phyloP scores from a whole-genome alignment of 1,140 invertebrate species.

The Trachymyrmex septentrionalis region DNA sequence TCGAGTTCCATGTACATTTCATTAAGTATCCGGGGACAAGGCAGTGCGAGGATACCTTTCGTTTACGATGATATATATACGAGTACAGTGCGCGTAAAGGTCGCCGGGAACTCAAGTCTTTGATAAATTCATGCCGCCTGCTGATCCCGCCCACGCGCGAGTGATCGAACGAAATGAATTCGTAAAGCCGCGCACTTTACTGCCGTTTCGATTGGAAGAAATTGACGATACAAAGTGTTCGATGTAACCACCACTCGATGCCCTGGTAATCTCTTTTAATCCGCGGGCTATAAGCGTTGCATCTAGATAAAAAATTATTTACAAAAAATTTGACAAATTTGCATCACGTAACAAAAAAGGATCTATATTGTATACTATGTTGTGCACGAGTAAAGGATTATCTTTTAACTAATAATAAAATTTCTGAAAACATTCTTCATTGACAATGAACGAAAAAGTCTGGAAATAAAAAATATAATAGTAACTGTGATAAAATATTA shows the following conservation, averaged over 20 bases:
- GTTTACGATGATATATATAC: slow-evolving; percentile 15
- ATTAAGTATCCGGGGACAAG: slow-evolving; percentile 62
- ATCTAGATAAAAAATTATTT: background rate
- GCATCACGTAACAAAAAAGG: no score
- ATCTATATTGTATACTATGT: no score
- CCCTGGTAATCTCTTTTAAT: slow-evolving; percentile 9
- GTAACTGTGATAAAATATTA: no score
- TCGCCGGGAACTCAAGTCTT: slow-evolving; percentile 4
- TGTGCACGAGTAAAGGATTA: no score
- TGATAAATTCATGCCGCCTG: slow-evolving; percentile 35
- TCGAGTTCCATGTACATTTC: slow-evolving; percentile 61
- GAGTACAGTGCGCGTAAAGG: slow-evolving; percentile 23
- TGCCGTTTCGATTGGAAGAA: slow-evolving; percentile 10
- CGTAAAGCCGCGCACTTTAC: slow-evolving; percentile 23
- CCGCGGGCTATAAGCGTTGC: background rate
- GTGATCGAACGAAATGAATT: slow-evolving; percentile 49
- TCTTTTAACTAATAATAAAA: no score
- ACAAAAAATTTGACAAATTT: no score
- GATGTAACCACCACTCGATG: slow-evolving; percentile 4
- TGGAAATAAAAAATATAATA: no score
- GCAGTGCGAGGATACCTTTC: slow-evolving; percentile 11
- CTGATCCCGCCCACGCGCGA: slow-evolving; percentile 22
- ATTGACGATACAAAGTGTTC: slow-evolving; percentile 28
- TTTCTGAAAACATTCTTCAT: no score
- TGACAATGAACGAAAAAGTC: no score